These are phyloP conservation scores for Euleptes europaea DNA, from an alignment of 2,113 vertebrate genomes.

Conservation along the genomic window DNA sequence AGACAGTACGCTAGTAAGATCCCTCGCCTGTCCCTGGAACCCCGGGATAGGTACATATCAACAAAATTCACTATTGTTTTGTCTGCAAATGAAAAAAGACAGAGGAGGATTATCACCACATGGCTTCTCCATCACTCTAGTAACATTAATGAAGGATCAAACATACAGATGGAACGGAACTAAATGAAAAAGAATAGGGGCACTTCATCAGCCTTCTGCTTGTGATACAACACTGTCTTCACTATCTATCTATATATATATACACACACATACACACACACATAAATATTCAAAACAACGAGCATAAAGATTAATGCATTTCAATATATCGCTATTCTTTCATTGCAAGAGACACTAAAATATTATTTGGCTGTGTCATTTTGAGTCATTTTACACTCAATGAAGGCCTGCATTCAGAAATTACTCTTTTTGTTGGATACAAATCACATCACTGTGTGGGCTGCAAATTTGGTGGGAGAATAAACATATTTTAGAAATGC, in stretches of 20 bases:
- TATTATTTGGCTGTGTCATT: conserved; percentile 35
- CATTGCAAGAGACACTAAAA: conserved; percentile 29
- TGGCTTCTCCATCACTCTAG: too few relatives aligned
- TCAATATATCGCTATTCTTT: conserved; percentile 21
- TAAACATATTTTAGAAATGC: conserved; percentile 67
- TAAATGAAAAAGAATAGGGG: too few relatives aligned
- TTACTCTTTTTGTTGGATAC: conserved; percentile 55
- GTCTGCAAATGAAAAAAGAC: too few relatives aligned
- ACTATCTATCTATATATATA: too few relatives aligned
- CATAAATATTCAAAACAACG: conserved; percentile 39
- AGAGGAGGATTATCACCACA: too few relatives aligned
- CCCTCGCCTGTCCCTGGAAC: too few relatives aligned
- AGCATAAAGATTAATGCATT: neutral
- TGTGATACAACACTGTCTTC: conserved; percentile 6
- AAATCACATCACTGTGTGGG: conserved; percentile 67
- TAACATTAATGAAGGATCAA: too few relatives aligned
- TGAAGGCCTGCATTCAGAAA: conserved; percentile 61
- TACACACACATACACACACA: neutral
- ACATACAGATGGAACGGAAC: too few relatives aligned
- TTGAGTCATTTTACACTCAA: conserved; percentile 40
- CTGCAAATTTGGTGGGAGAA: conserved; percentile 65
- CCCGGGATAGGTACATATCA: too few relatives aligned
- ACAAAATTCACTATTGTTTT: too few relatives aligned
- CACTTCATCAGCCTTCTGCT: neutral
- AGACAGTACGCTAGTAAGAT: too few relatives aligned